Conservation (phyloP, 2,888 invertebrate species). For the Disparrhopalites patrizii region DNA sequence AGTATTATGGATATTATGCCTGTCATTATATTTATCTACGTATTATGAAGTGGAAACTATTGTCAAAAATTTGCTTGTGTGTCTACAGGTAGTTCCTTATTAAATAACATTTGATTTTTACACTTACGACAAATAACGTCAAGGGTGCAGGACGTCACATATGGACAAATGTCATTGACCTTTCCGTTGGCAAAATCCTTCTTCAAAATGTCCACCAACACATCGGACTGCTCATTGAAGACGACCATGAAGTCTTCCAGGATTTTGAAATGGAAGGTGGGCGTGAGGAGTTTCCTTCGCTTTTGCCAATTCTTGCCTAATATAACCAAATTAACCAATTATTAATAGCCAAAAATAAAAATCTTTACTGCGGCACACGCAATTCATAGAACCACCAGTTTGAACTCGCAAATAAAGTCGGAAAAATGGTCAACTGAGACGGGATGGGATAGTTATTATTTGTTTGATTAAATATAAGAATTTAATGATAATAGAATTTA, state of each 20-base stretch:
- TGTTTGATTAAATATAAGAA: neutral
- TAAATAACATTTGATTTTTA: neutral
- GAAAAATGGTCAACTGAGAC: too few relatives aligned
- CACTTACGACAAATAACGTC: conserved; percentile 52
- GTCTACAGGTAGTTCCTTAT: conserved; percentile 7
- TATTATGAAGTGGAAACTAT: too few relatives aligned
- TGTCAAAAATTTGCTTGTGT: conserved; percentile 18
- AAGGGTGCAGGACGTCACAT: conserved; percentile 54
- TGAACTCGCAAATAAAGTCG: too few relatives aligned
- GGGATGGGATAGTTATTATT: too few relatives aligned
- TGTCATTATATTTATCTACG: too few relatives aligned
- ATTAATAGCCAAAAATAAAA: too few relatives aligned
- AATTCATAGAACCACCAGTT: neutral
- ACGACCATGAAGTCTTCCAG: conserved; percentile 54
- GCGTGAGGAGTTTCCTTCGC: conserved; percentile 50
- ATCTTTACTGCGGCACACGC: neutral
- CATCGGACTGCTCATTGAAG: conserved; percentile 53
- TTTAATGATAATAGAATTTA: neutral
- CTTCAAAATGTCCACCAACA: conserved; percentile 47
- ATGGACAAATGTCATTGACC: conserved; percentile 51
- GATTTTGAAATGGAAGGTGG: conserved; percentile 57
- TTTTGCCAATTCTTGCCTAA: conserved; percentile 44
- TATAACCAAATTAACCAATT: too few relatives aligned
- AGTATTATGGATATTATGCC: too few relatives aligned
- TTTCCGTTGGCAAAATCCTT: conserved; percentile 3